Evolutionary conservation across 2,888 invertebrate genomes (phyloP).

Genomic region (Tetragnatha montana): DNA sequence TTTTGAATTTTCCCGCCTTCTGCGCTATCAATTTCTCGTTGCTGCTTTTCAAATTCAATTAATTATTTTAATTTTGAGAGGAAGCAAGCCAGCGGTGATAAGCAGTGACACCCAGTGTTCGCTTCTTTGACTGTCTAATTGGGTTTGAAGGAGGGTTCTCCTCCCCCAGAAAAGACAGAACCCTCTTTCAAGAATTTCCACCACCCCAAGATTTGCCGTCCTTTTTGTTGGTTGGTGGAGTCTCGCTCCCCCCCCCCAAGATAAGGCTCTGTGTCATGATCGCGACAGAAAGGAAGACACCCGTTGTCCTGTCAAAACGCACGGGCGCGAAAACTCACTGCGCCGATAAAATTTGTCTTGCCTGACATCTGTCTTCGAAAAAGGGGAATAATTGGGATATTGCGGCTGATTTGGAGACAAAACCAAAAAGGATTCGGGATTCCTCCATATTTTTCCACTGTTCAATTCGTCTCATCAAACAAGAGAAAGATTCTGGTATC

Average conservation of each 20-base stretch:
- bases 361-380: conserved; percentile 1
- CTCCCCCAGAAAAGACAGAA: neutral
- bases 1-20: conserved; percentile 27
- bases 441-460: neutral
- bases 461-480: too few relatives aligned
- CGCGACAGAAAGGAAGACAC: neutral
- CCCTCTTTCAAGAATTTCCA: neutral
- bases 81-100: neutral
- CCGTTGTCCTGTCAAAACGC: conserved; percentile 30
- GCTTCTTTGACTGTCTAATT: conserved; percentile 39
- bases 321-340: neutral
- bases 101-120: conserved; percentile 13
- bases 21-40: neutral
- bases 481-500: too few relatives aligned
- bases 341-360: conserved; percentile 28
- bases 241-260: neutral
- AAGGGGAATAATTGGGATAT: neutral
- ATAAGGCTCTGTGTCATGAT: conserved; percentile 33
- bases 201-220: neutral
- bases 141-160: conserved; percentile 5
- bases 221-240: neutral
- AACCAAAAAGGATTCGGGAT: neutral
- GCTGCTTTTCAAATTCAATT: conserved; percentile 49
- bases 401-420: conserved; percentile 7
- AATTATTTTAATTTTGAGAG: conserved; percentile 62